Evolutionary conservation across 2,797 vertebrate genomes (phyloP), one percentile per base, ranked within the genome.

Genomic region (Pseudopleuronectes americanus): DNA sequence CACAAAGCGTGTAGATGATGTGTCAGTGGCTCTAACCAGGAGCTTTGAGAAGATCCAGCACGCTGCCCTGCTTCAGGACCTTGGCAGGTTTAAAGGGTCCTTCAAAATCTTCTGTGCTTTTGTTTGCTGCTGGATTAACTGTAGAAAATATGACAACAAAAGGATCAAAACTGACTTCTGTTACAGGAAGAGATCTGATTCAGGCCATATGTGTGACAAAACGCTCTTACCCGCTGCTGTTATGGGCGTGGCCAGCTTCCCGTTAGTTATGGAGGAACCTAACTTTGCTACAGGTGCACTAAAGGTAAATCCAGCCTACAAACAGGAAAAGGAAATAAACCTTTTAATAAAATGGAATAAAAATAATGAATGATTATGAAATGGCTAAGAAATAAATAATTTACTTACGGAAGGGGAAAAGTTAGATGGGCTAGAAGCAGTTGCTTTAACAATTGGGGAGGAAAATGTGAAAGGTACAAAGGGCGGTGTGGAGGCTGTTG

Each of bases 371-470:
- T 23, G 6, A 64, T 21, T 19, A 2, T 19, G 28, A 45, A 13
- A 24, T 47, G 22, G 24, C 16, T 23, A 57, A 68, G 3, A 57
- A n/a, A 31, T 4, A 13, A 55, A 60, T 12, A 1, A 13, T 75
- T 23, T 57, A 90, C 97, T 96, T 94, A 98, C 97, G 87, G 96
- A 95, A 33, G 95, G 92, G 0, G 94, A 93, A 82, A 96, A 94
- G 88, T 95, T 93, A 84, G 95, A 93, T 53, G 96, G 94, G 86
- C 95, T 96, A 66, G 95, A 91, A 93, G 96, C 95, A 63, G 96
- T 97, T 72, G 96, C 97, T 89, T 96, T 99, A 89, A 99, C 96
- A 86, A 98, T 97, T 24, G 98, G 97, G 79, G 96, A 97, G 81
- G 98, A 97, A 93, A 99, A 99, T 58, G 93, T 97, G 85, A 97